These are phyloP conservation scores for Emydocephalus ijimae DNA, from an alignment of 2,113 vertebrate genomes.

Conservation along the genomic window DNA sequence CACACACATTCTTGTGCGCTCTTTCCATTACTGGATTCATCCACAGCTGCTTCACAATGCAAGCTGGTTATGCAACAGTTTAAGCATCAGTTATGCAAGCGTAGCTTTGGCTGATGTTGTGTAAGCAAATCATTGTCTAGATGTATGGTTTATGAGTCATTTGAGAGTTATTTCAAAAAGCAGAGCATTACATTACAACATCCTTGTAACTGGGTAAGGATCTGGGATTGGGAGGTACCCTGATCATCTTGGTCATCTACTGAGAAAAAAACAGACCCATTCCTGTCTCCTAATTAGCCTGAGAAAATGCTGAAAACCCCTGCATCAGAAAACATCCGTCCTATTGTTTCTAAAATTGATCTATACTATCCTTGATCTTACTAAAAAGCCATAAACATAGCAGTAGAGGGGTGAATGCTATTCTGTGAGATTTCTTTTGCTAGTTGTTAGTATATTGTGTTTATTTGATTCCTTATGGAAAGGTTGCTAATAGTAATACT, in stretches of 20 bases:
- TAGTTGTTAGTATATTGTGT: too few relatives aligned
- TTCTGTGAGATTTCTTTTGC: too few relatives aligned
- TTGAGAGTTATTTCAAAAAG: neutral
- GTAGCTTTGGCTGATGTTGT: neutral
- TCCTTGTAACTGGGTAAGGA: neutral
- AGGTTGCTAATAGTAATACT: neutral
- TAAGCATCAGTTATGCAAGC: neutral
- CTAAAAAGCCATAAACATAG: too few relatives aligned
- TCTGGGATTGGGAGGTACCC: neutral
- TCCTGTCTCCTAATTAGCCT: neutral
- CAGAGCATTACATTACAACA: neutral
- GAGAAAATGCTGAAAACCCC: neutral
- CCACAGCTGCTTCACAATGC: neutral
- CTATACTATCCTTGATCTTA: neutral
- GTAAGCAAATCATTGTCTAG: neutral
- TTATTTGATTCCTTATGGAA: neutral
- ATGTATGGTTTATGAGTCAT: neutral
- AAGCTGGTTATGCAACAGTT: neutral
- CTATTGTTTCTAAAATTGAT: neutral
- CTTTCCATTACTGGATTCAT: neutral
- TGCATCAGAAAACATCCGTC: neutral
- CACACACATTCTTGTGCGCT: neutral
- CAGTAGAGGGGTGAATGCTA: too few relatives aligned
- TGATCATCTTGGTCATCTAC: neutral
- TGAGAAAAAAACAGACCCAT: neutral